A percentile compares a stretch with the other conserved stretches of the same genome.
Conservation (phyloP, 2,113 vertebrate genomes). For the Prinia subflava region DNA sequence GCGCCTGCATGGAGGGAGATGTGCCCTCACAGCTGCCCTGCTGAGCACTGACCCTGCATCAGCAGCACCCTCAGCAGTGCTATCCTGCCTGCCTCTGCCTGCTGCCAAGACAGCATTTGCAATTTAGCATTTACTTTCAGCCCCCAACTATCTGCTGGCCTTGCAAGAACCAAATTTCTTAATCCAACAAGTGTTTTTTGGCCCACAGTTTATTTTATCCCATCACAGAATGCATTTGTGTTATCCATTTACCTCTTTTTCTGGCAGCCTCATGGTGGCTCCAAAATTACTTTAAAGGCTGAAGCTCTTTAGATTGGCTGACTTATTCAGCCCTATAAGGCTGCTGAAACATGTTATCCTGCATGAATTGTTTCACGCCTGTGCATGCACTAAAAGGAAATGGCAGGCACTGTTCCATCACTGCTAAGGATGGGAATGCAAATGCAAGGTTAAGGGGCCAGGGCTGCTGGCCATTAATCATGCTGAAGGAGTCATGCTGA, state of each 20-base stretch:
- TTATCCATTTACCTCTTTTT: neutral
- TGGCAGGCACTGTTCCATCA: neutral
- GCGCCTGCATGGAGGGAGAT: neutral
- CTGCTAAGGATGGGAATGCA: neutral
- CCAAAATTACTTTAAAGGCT: neutral
- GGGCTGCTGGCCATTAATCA: neutral
- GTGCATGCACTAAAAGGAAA: neutral
- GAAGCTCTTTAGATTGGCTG: neutral
- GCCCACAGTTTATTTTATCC: neutral
- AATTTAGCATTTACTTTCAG: neutral
- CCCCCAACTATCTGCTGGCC: neutral
- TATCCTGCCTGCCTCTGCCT: accelerated
- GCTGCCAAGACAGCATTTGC: neutral
- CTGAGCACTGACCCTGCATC: neutral
- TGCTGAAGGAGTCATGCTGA: neutral
- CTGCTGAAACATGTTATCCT: neutral
- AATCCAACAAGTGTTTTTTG: neutral
- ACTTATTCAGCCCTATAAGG: neutral
- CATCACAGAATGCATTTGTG: neutral
- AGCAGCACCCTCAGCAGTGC: neutral
- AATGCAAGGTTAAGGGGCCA: neutral
- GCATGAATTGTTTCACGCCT: neutral
- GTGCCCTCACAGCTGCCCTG: neutral
- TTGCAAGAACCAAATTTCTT: neutral
- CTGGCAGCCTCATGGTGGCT: neutral